Base-by-base conservation (phyloP, 2,113 vertebrate genomes). In the Lepisosteus oculatus region DNA sequence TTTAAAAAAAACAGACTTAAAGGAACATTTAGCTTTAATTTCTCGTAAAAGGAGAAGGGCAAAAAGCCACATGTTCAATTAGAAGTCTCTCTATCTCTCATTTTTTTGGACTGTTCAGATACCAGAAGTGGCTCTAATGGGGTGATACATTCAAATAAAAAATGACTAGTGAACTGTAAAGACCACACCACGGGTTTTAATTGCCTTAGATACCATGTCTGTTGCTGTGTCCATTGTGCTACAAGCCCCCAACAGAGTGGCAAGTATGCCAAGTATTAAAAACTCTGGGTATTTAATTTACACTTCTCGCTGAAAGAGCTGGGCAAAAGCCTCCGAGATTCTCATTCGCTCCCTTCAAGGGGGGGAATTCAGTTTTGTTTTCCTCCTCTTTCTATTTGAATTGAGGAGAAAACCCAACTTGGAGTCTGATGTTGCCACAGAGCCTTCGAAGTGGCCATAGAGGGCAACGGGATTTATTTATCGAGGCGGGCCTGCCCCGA, bases 391-490 rank as follows among this genome's bases (percentile, higher is more conserved):
- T 66, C 81, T 76, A 42, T 72, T 63, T 65, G 66, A 66, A 80
- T 77, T 66, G 69, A 69, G 70, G 78, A 78, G 69, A 78, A 85
- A 88, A 90, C 89, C 89, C 86, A 89, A 87, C 29, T 1, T 29
- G 29, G 29, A 86, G 84, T 72, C 3, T 29, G 54, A 77, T 74
- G 91, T 92, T 94, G 92, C 92, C 84, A 93, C 83, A 90, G 85
- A 78, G 88, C 87, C 76, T 81, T 74, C 71, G 76, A 77, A 82
- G 62, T 88, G 81, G 84, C 84, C 90, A 81, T 86, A 90, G 89
- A 90, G 91, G 87, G 90, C 82, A 80, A 67, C 3, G n/a, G 83
- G 84, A 81, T 77, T 81, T 72, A 84, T 77, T 81, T 72, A 84
- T 84, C 80, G 81, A 72, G 74, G 1, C 74, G 12, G 72, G 68